phyloP scores from a whole-genome alignment of 2,797 vertebrate species.

The Arremon aurantiirostris region DNA sequence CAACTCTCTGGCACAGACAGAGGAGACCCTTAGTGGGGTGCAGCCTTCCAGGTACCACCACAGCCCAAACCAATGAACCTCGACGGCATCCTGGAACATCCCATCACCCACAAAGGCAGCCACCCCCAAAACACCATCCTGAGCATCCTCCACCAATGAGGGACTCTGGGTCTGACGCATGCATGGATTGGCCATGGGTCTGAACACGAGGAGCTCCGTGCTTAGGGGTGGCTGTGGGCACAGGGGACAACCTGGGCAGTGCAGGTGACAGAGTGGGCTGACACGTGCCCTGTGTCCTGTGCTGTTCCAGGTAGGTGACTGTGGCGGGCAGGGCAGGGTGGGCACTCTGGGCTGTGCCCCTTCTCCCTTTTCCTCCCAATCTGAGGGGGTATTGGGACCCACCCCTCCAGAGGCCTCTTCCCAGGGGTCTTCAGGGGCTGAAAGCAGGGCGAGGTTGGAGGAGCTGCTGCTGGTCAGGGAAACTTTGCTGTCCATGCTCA shows the following conservation, averaged over 20 bases:
- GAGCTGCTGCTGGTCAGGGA: background rate
- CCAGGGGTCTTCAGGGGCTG: background rate
- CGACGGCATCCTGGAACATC: fast-evolving
- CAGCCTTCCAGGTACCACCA: too few species aligned
- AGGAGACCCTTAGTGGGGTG: too few species aligned
- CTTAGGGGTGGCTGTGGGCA: fast-evolving
- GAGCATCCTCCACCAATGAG: fast-evolving
- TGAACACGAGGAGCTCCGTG: fast-evolving
- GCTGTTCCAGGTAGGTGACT: too few species aligned
- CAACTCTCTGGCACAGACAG: too few species aligned
- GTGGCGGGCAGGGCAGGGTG: too few species aligned
- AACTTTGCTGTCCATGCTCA: background rate
- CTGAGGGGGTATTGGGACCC: background rate
- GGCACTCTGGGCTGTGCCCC: fast-evolving
- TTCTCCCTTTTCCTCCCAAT: background rate
- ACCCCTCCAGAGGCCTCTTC: background rate
- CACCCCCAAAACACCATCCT: too few species aligned
- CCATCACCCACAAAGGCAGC: background rate
- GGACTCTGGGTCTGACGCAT: fast-evolving
- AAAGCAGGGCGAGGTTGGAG: background rate
- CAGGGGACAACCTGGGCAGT: background rate
- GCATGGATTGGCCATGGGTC: fast-evolving
- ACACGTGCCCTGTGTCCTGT: too few species aligned
- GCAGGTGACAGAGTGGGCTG: background rate
- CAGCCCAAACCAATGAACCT: background rate